phyloP scores from a whole-genome alignment of 2,113 vertebrate genomes.

The Quiscalus mexicanus region DNA sequence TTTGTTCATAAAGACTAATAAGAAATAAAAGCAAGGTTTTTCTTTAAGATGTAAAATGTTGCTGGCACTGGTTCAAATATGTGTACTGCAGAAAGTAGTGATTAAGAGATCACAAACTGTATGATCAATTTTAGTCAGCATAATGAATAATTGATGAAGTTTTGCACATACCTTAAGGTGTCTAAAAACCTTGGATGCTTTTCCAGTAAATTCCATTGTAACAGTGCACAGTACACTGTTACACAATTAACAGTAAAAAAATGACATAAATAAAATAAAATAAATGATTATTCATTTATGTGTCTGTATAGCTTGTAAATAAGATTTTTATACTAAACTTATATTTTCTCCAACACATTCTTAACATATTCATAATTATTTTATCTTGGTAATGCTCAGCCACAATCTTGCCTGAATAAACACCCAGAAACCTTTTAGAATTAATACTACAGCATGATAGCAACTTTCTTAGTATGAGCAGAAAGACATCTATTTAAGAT shows the following conservation, averaged over 20 bases:
- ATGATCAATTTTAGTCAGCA: not conserved
- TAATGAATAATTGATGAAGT: not conserved
- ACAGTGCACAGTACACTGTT: not conserved
- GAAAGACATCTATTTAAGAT: not conserved
- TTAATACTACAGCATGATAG: not conserved
- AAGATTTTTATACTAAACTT: not conserved
- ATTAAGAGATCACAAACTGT: not conserved
- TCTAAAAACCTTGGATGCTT: not conserved
- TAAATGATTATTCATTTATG: not conserved
- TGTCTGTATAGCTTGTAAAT: not conserved
- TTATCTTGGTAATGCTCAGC: not conserved
- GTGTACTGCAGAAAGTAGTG: not conserved
- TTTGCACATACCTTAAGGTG: not conserved
- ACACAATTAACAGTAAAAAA: not conserved
- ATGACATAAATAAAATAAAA: not conserved
- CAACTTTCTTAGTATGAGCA: not conserved
- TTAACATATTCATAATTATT: not conserved
- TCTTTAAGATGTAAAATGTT: not conserved
- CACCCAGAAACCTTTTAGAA: not conserved
- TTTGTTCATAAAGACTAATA: not conserved
- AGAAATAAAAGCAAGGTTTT: not conserved
- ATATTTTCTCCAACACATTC: not conserved
- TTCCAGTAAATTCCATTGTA: not conserved
- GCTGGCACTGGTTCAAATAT: not conserved
- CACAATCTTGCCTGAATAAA: not conserved